A percentile compares a stretch with the other conserved stretches of the same genome.
Conservation (phyloP, 1,140 invertebrate species). For the Zaprionus ghesquierei region DNA sequence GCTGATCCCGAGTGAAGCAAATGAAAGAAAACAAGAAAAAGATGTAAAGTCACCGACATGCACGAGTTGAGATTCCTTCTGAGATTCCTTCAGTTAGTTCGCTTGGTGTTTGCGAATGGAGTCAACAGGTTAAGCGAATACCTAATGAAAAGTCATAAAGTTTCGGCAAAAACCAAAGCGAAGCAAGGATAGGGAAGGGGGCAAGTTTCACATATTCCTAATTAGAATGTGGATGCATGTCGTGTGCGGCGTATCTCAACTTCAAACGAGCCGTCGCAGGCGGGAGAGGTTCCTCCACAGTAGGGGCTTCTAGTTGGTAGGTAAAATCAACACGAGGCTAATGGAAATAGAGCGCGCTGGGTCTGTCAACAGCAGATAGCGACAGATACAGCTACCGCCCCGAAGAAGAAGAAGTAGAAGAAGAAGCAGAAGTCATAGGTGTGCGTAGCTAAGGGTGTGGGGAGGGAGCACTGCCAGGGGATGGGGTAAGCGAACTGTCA, state of each 20-base stretch:
- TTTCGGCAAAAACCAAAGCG: slow-evolving; percentile 29
- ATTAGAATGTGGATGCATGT: slow-evolving; percentile 36
- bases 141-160: slow-evolving; percentile 29
- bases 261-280: slow-evolving; percentile 18
- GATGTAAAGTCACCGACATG: slow-evolving; percentile 14
- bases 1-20: background rate
- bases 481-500: slow-evolving; percentile 38
- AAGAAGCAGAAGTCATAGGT: slow-evolving; percentile 4
- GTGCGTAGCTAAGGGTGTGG: background rate
- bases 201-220: slow-evolving; percentile 32
- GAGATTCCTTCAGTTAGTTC: background rate
- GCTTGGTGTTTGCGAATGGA: slow-evolving; percentile 5
- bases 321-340: slow-evolving; percentile 52
- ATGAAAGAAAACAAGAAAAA: background rate
- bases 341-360: slow-evolving; percentile 51
- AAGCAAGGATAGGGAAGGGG: background rate
- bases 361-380: slow-evolving; percentile 68
- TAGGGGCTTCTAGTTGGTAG: background rate
- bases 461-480: slow-evolving; percentile 4
- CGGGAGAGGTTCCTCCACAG: background rate
- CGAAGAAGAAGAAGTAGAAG: slow-evolving; percentile 10
- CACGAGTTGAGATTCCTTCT: background rate
- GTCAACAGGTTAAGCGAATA: slow-evolving; percentile 44
- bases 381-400: slow-evolving; percentile 25
- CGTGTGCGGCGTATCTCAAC: slow-evolving; percentile 30